Evolutionary conservation across 2,113 vertebrate genomes (phyloP), one percentile per base, ranked within the genome.

Genomic region (Ciconia boyciana): DNA sequence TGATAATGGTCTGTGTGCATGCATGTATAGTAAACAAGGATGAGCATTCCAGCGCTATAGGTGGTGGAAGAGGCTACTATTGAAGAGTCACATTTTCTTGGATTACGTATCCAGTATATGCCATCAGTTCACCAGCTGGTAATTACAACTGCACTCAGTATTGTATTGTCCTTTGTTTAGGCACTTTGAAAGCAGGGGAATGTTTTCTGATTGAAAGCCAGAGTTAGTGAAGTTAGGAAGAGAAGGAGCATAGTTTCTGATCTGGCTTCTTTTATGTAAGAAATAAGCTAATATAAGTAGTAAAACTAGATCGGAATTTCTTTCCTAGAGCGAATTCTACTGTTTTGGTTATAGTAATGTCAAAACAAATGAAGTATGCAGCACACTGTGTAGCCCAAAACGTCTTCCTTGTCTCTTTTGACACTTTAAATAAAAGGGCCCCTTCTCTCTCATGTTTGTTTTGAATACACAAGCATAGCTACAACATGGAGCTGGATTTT

Each of bases 141-240:
- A 92, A 79, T 93, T 86, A 75, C 68, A 85, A 4, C 66, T 66
- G 77, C 16, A 58, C 76, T 78, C 82, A 62, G 65, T 31, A 43
- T 55, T 81, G 62, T 64, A 17, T 49, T 84, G 54, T 51, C 48
- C 43, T 92, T 91, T 90, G 69, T 83, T 80, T 69, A 70, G 70
- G 80, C 76, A 83, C 90, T 93, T 93, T 36, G 76, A 88, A 82
- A 84, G 83, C 46, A 54, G 46, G 17, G 32, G 39, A 48, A 58
- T 89, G 19, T 78, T 90, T 91, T 85, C 83, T 88, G 57, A 43
- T 83, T 61, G 69, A 83, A 93, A 89, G 64, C 41, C 64, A 83
- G 91, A 91, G 88, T 64, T 79, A 52, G 71, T 62, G 46, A 96
- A 97, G 87, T 96, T 90, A 88, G 57, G 65, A 82, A 57, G 48